These are phyloP conservation scores for Cephus pulcher DNA, from an alignment of 2,888 invertebrate genomes.

Conservation along the genomic window DNA sequence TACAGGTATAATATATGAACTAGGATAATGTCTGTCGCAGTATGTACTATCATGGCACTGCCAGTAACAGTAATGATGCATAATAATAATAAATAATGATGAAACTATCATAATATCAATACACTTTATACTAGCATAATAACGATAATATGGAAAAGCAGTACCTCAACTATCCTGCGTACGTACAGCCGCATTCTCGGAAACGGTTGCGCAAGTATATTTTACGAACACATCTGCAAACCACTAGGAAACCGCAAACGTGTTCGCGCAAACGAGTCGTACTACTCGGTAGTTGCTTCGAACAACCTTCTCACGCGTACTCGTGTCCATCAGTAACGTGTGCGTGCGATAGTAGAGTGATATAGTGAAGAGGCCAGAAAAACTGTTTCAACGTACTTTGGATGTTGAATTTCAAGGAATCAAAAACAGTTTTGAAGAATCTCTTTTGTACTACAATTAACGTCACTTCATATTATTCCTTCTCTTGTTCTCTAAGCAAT, in stretches of 20 bases:
- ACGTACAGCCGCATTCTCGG: not conserved
- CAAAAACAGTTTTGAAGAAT: not conserved
- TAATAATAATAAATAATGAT: not conserved
- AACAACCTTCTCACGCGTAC: not conserved
- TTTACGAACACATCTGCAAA: not conserved
- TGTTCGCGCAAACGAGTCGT: not conserved
- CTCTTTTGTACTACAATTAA: not conserved
- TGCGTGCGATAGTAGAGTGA: not conserved
- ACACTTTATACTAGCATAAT: not conserved
- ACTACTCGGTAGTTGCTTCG: not conserved
- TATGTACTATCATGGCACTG: not conserved
- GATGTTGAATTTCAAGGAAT: not conserved
- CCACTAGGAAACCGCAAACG: not conserved
- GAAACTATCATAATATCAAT: not conserved
- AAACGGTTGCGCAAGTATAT: not conserved
- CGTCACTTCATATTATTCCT: not conserved
- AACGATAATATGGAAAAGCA: not conserved
- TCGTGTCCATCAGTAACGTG: not conserved
- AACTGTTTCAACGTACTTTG: not conserved
- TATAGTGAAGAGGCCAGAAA: not conserved
- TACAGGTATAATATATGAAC: not conserved
- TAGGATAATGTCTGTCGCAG: not conserved
- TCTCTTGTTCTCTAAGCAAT: not conserved
- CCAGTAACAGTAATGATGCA: not conserved
- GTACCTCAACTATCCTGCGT: not conserved